Evolutionary conservation across 92 coral and sea anemone species (phyloP).

Genomic region (Meandrina meandrites): DNA sequence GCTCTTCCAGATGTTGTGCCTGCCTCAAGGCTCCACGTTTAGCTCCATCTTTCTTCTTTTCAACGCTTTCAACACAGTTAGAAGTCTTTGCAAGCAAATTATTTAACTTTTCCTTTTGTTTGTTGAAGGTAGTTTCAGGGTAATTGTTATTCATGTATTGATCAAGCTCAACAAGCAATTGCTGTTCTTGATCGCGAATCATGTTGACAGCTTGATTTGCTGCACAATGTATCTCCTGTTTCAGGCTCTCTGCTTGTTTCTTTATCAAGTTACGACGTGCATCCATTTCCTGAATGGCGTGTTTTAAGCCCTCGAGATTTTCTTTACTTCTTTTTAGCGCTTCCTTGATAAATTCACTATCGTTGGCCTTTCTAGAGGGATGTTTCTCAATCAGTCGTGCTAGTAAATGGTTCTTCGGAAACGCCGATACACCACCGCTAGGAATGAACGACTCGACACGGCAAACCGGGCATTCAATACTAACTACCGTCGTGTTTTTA

Average conservation of each 20-base stretch:
- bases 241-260: slow-evolving; percentile 20
- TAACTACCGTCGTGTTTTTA: slow-evolving; percentile 2
- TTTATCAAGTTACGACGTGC: slow-evolving; percentile 20
- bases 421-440: slow-evolving; percentile 53
- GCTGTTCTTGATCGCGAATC: slow-evolving; percentile 22
- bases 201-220: slow-evolving; percentile 8
- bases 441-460: slow-evolving; percentile 61
- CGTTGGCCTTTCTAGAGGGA: slow-evolving; percentile 55
- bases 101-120: slow-evolving; percentile 33
- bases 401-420: slow-evolving; percentile 57
- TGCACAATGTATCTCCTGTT: not conserved
- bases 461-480: slow-evolving; percentile 66
- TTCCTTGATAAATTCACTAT: slow-evolving; percentile 42
- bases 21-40: slow-evolving; percentile 15
- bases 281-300: slow-evolving; percentile 34
- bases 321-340: slow-evolving; percentile 46
- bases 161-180: slow-evolving; percentile 33
- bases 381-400: slow-evolving; percentile 59
- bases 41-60: slow-evolving; percentile 16
- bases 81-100: slow-evolving; percentile 34
- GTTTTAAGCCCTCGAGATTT: slow-evolving; percentile 33
- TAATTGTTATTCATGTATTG: slow-evolving; percentile 35
- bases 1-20: slow-evolving; percentile 24
- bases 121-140: slow-evolving; percentile 30
- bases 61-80: slow-evolving; percentile 20